Conservation (phyloP, 1,140 invertebrate genomes). For the Cardiocondyla obscurior region DNA sequence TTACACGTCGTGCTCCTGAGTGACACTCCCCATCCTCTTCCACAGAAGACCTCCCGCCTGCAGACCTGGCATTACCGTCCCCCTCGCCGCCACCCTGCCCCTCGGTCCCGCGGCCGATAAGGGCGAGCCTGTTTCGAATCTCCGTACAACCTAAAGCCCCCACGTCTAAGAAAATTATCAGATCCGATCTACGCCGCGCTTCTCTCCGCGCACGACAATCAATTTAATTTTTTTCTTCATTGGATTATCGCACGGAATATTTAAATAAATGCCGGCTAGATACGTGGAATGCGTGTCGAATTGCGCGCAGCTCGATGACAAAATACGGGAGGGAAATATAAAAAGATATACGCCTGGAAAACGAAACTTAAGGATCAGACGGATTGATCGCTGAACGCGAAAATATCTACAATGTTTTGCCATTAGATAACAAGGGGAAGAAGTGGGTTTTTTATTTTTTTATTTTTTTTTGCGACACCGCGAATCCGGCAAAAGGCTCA, state of each 20-base stretch:
- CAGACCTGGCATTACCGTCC: constrained; percentile 71
- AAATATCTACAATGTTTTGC: background rate
- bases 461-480: background rate
- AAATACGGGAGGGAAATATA: background rate
- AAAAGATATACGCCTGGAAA: too few species aligned
- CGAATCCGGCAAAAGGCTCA: background rate
- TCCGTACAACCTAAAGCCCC: constrained; percentile 43
- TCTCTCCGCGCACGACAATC: background rate
- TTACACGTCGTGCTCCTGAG: constrained; percentile 78
- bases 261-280: background rate
- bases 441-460: too few species aligned
- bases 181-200: background rate
- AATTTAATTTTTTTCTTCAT: background rate
- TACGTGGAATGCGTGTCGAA: too few species aligned
- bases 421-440: background rate
- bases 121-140: constrained; percentile 39
- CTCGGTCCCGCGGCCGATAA: background rate
- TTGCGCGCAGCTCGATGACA: background rate
- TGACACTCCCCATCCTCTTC: constrained; percentile 65
- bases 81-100: constrained; percentile 6
- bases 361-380: background rate
- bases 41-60: constrained; percentile 52
- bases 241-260: background rate
- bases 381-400: background rate
- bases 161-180: constrained; percentile 49